These are phyloP conservation scores for Hylaeus anthracinus DNA, from an alignment of 1,140 invertebrate species.

Conservation along the genomic window DNA sequence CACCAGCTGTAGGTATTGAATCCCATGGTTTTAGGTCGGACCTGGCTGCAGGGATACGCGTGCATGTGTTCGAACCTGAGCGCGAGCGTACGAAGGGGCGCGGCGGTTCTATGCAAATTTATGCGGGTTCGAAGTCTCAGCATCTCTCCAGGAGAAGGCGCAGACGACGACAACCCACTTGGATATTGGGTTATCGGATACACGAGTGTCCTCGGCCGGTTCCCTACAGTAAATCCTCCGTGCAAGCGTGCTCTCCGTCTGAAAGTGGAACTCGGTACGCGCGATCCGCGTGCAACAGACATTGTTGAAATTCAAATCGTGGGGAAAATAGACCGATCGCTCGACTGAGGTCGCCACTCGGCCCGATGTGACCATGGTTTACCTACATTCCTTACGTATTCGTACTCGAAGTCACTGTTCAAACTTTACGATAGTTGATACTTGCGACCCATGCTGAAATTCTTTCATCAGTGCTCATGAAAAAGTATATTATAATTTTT, in stretches of 20 bases:
- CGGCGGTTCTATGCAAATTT: slow-evolving; percentile 64
- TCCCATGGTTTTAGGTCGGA: no score
- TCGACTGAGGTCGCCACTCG: no score
- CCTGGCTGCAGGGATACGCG: not conserved
- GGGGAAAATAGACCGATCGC: slow-evolving; percentile 35
- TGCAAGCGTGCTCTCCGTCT: not conserved
- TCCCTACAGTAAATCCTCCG: slow-evolving; percentile 33
- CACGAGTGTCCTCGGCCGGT: slow-evolving; percentile 58
- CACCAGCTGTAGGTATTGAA: no score
- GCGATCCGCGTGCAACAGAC: not conserved
- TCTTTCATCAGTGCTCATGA: no score
- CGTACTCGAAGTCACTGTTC: not conserved
- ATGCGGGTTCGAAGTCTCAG: slow-evolving; percentile 45
- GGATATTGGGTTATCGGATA: slow-evolving; percentile 71
- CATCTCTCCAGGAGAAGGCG: slow-evolving; percentile 13
- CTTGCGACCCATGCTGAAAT: no score
- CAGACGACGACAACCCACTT: slow-evolving; percentile 40
- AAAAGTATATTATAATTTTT: no score
- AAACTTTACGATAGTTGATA: no score
- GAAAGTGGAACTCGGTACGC: slow-evolving; percentile 56
- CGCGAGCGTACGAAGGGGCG: slow-evolving; percentile 37
- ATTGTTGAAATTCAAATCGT: slow-evolving; percentile 57
- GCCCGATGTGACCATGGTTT: no score
- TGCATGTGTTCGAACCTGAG: not conserved
- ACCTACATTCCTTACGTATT: no score